phyloP scores from a whole-genome alignment of 2,113 vertebrate species.

The Campylomormyrus tamandua region DNA sequence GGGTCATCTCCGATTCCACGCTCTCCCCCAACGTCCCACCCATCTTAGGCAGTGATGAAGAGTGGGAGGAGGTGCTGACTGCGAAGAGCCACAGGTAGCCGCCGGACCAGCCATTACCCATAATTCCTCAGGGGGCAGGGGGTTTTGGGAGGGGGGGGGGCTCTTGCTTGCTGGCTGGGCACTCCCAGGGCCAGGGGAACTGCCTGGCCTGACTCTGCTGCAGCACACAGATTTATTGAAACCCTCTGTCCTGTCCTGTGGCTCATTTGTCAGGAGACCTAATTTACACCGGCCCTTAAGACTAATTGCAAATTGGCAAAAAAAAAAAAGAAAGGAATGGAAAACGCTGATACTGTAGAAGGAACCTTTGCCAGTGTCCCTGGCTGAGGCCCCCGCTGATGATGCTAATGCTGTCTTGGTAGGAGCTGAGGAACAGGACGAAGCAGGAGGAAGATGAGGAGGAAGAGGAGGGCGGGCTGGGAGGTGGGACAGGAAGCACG shows the following conservation, averaged over 20 bases:
- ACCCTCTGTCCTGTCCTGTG: conserved; percentile 80
- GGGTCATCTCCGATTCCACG: neutral
- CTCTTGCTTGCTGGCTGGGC: conserved; percentile 36
- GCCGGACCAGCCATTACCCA: neutral
- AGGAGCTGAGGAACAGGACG: conserved; percentile 41
- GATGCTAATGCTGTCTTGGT: neutral
- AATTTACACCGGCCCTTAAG: conserved; percentile 98
- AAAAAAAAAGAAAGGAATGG: conserved; percentile 20
- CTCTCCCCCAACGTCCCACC: neutral
- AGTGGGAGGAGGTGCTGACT: neutral
- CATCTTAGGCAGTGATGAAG: neutral
- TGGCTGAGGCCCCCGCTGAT: conserved; percentile 53
- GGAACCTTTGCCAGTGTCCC: conserved; percentile 78
- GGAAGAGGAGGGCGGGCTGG: neutral
- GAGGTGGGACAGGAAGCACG: neutral
- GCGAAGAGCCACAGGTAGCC: neutral
- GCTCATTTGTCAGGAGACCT: conserved; percentile 98
- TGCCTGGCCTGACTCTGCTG: conserved; percentile 33
- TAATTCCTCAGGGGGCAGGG: neutral
- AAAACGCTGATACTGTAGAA: conserved; percentile 99
- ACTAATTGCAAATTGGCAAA: conserved; percentile 97
- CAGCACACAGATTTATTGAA: conserved; percentile 66
- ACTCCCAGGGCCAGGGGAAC: conserved; percentile 38
- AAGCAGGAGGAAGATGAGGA: conserved; percentile 5
- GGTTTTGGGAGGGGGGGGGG: neutral